Evolutionary conservation across 2,797 vertebrate genomes (phyloP), one percentile per base, ranked within the genome.

Genomic region (Enteromius radiatus): DNA sequence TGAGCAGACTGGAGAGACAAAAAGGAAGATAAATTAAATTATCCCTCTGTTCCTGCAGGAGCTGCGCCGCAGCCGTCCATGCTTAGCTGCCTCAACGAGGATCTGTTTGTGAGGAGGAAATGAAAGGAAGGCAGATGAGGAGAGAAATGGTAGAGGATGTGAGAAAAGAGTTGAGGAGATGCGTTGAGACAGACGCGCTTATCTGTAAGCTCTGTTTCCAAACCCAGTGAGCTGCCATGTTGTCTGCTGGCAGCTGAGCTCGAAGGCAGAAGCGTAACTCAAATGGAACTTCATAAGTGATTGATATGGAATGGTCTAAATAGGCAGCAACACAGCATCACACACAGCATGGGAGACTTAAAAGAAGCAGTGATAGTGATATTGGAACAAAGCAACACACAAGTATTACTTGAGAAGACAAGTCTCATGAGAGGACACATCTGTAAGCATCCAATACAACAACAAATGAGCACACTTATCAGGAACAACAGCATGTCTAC

Each of bases 41-140:
- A 92, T 93, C 92, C 90, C 90, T 91, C 88, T 89, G 91, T 90
- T 92, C 91, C 90, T 93, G 90, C 88, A 92, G 87, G 85, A 92
- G 88, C 89, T 84, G 85, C 84, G 7, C 88, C 88, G 88, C 91
- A 91, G 91, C 87, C 77, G 84, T 89, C 88, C 85, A 91, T 89
- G 90, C 90, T 89, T 88, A 88, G 89, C 83, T 90, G 92, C 91
- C 91, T 92, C 92, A 92, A 91, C 85, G 88, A 86, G 89, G 89
- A 91, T 92, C 91, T 92, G 91, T 92, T 93, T 93, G 91, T 87
- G 88, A 90, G 87, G 89, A 89, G 90, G 91, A 93, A 94, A 92
- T 93, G 92, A 93, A 93, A 93, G 89, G 87, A 90, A 61, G 67
- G 65, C 23, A 64, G 65, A 47, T 41, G 56, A 14, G 52, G 54